phyloP scores from a whole-genome alignment of 2,888 invertebrate species.

The Epistrophe eligans region DNA sequence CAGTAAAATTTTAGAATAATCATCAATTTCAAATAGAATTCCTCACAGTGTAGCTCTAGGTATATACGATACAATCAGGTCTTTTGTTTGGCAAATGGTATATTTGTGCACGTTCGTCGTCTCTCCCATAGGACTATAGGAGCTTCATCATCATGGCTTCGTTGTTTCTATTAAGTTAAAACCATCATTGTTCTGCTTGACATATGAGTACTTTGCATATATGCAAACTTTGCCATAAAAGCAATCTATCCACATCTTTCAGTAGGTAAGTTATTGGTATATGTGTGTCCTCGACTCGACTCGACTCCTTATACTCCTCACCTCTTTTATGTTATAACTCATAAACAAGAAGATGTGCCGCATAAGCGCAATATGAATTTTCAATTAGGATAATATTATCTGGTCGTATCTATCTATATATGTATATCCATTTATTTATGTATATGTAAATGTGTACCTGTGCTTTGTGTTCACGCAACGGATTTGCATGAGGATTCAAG shows the following conservation, averaged over 20 bases:
- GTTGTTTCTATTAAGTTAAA: constrained; percentile 46
- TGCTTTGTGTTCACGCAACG: constrained; percentile 41
- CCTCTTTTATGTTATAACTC: not conserved
- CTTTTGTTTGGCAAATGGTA: constrained; percentile 8
- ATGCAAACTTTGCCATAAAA: constrained; percentile 32
- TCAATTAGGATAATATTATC: constrained; percentile 65
- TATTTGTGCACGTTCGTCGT: constrained; percentile 20
- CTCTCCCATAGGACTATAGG: not conserved
- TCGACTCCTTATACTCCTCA: not conserved
- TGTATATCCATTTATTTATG: too few relatives aligned
- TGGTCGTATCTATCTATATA: constrained; percentile 30
- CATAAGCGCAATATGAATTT: constrained; percentile 62
- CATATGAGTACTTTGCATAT: constrained; percentile 42
- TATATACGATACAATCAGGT: not conserved
- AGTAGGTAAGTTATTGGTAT: not conserved
- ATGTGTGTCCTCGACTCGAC: not conserved
- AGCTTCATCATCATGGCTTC: not conserved
- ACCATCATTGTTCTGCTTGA: constrained; percentile 42
- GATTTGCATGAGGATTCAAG: constrained; percentile 33
- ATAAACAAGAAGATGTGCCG: constrained; percentile 42
- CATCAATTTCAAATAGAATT: constrained; percentile 8
- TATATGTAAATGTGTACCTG: constrained; percentile 16
- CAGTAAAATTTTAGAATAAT: not conserved
- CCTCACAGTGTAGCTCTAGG: constrained; percentile 6
- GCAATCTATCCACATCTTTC: constrained; percentile 23